Evolutionary conservation across 2,888 invertebrate species (phyloP).

Genomic region (Eudemis profundana): DNA sequence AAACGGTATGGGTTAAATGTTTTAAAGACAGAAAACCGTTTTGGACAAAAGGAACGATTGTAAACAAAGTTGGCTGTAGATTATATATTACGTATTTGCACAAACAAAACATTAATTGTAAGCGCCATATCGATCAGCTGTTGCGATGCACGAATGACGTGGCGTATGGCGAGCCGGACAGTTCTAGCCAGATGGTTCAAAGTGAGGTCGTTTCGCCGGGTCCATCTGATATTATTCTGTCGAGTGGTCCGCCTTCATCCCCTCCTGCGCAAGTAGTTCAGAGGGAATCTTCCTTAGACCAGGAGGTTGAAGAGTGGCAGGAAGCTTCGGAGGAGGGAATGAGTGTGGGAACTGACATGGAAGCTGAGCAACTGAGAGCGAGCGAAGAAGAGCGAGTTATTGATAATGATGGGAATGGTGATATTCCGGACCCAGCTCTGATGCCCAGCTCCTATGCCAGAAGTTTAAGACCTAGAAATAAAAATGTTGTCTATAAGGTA

Average conservation of each 20-base stretch:
- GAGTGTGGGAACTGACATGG: constrained; percentile 7
- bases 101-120: constrained; percentile 1
- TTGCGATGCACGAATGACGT: background rate
- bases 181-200: background rate
- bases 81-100: background rate
- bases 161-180: background rate
- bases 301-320: constrained; percentile 7
- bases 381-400: background rate
- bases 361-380: background rate
- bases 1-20: constrained; percentile 14
- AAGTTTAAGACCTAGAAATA: constrained; percentile 12
- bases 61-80: constrained; percentile 1
- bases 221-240: too few relatives aligned
- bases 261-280: background rate
- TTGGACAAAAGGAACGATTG: constrained; percentile 7
- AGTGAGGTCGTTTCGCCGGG: background rate
- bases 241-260: background rate
- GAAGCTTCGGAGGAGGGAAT: constrained; percentile 22
- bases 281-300: background rate
- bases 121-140: constrained; percentile 19
- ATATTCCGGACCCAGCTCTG: background rate
- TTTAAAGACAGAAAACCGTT: constrained; percentile 15
- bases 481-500: constrained; percentile 8
- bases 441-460: background rate
- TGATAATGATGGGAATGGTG: background rate